Base-by-base conservation (phyloP, 2,113 vertebrate species). In the Rattus rattus region DNA sequence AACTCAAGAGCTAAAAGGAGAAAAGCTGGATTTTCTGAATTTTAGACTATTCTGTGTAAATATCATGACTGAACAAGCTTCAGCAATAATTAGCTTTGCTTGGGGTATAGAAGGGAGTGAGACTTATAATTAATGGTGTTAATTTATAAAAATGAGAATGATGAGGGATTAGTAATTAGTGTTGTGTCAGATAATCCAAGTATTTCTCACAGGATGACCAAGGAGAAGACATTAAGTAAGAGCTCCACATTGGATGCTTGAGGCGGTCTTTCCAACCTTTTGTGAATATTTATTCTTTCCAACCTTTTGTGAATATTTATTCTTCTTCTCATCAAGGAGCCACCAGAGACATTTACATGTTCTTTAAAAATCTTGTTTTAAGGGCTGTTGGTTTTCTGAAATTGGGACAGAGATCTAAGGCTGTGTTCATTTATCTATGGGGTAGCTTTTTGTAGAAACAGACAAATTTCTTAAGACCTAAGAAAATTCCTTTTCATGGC, bases 101-200 rank as follows among this genome's bases (percentile, higher is more conserved):
- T 96, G 75, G 76, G 30, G 61, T 19, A 79, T 20, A 59, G n/a
- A 89, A 19, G 75, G 69, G 86, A 85, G 69, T 94, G 52, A 70
- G 43, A 61, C 12, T 59, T 97, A 47, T 88, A 89, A 95, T 91
- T 94, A 93, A 92, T 97, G 80, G 13, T 91, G 17, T 92, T 96
- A 91, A 97, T 94, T 93, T 96, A 87, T 94, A 72, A 96, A 96
- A 19, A 43, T 39, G 59, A 94, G 59, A 76, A 47, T 70, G 30
- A 43, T 67, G 59, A 96, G 33, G 91, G 83, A 91, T 85, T 92
- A 91, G 70, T 94, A 92, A 87, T 96, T 96, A 86, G 43, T 75
- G 84, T 96, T 89, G 88, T 97, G 56, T 65, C 73, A 88, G 91
- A 77, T 76, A 93, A 91, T 92, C 36, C 39, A 92, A 91, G 70